Evolutionary conservation across 2,113 vertebrate species (phyloP), one percentile per base, ranked within the genome.

Genomic region (Neolamprologus hecqui): DNA sequence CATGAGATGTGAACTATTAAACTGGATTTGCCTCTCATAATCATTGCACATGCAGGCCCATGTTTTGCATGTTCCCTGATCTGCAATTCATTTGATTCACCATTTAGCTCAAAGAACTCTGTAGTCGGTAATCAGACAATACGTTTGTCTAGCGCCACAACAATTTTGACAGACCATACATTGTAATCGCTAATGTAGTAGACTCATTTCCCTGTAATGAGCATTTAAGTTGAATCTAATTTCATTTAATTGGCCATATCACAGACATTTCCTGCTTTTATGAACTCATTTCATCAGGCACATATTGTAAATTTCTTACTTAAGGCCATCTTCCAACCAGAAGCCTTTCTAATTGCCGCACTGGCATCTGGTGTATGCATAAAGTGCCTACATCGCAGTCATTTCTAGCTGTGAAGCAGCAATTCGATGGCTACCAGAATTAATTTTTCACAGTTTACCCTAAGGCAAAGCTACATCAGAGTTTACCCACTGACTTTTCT

Each of bases 341-440:
- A 28, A 86, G 55, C 63, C 79, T 13, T 86, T 92, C 85, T 89
- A 90, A 90, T 89, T 81, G 89, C 81, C 70, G 35, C 60, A 53
- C 83, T 86, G 82, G 84, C 90, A 92, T 93, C 92, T 94, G 93
- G 45, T 68, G 60, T 28, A 26, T 23, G 65, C 26, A 84, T 91
- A 21, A 85, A 81, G 28, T 47, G 65, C 84, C 84, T n/a, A 8
- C 26, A 68, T 92, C 5, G 3, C 79, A 84, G 83, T 26, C 51
- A 55, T 77, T 87, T 82, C 45, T 53, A 47, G 82, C 33, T 65
- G 35, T 40, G 35, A 40, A 40, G 63, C 63, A 68, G 63, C 9
- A 35, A 65, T 84, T 53, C 26, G 5, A 86, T 4, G 81, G 77
- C 80, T 19, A 37, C 75, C 54, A 57, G n/a, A 82, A 47, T 80